A percentile compares a stretch with the other conserved stretches of the same genome.
Evolutionary conservation across 1,140 invertebrate genomes (phyloP).

Genomic region (Phenacoccus solenopsis): DNA sequence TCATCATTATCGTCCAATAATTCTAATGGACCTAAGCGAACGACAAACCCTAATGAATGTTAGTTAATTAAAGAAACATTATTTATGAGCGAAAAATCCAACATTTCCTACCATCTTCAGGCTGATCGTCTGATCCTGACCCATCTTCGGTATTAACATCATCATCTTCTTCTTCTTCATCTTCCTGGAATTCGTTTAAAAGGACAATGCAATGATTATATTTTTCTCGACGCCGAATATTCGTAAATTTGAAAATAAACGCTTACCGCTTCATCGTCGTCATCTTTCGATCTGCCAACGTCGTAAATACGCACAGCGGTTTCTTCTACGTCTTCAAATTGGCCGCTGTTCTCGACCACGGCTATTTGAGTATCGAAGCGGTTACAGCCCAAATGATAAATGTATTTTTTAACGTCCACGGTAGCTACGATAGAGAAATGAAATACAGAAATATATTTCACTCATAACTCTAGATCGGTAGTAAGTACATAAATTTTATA

Average conservation of each 20-base stretch:
- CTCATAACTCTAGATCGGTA: too few relatives aligned
- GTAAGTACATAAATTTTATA: constrained; percentile 1
- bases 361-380: constrained; percentile 65
- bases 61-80: neutral
- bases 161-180: constrained; percentile 47
- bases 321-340: constrained; percentile 63
- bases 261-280: constrained; percentile 57
- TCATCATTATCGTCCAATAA: constrained; percentile 34
- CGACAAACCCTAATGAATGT: constrained; percentile 4
- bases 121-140: constrained; percentile 38
- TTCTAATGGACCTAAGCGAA: neutral
- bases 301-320: constrained; percentile 72
- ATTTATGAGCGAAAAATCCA: constrained; percentile 19
- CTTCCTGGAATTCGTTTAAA: constrained; percentile 40
- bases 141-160: constrained; percentile 36
- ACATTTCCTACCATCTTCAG: constrained; percentile 25
- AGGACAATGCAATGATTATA: constrained; percentile 19
- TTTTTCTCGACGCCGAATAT: constrained; percentile 14
- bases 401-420: constrained; percentile 73
- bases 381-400: constrained; percentile 60
- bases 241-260: constrained; percentile 22
- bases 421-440: constrained; percentile 59
- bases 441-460: neutral
- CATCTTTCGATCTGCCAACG: constrained; percentile 54
- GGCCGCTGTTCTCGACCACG: constrained; percentile 66